These are phyloP conservation scores for Protobothrops flavoviridis DNA, from an alignment of 2,113 vertebrate species.

Conservation along the genomic window DNA sequence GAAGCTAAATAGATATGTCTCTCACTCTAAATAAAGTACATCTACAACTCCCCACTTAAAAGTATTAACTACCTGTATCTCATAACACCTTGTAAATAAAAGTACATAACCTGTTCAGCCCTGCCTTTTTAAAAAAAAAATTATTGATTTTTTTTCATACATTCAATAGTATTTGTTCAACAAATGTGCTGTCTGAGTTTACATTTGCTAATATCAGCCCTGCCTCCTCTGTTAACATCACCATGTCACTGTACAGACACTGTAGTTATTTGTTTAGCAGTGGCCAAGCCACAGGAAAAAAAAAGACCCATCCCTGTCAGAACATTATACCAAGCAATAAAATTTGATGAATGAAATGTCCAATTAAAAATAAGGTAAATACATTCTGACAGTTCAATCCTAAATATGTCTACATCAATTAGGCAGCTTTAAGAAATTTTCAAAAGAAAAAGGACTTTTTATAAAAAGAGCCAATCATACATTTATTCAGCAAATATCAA, in stretches of 20 bases:
- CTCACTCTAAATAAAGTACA: conserved; percentile 1
- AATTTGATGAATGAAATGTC: background rate
- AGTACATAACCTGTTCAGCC: background rate
- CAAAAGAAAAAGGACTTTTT: background rate
- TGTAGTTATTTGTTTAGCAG: background rate
- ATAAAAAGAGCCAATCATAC: background rate
- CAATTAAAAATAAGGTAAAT: background rate
- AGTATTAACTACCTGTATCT: background rate
- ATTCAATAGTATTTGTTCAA: no score
- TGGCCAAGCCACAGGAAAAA: background rate
- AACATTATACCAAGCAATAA: background rate
- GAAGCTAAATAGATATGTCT: background rate
- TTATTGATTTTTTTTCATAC: no score
- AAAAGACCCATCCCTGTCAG: background rate
- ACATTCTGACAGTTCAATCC: background rate
- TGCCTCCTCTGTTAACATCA: background rate
- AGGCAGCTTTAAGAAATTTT: background rate
- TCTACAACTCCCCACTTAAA: background rate
- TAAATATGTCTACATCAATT: background rate
- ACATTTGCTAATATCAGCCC: background rate
- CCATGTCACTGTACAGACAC: background rate
- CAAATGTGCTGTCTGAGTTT: no score
- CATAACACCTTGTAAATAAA: background rate
- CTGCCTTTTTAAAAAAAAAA: background rate
- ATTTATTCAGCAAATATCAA: background rate